phyloP scores from a whole-genome alignment of 30 jellyfish, hydroid and myxozoan species.

The Clytia hemisphaerica region DNA sequence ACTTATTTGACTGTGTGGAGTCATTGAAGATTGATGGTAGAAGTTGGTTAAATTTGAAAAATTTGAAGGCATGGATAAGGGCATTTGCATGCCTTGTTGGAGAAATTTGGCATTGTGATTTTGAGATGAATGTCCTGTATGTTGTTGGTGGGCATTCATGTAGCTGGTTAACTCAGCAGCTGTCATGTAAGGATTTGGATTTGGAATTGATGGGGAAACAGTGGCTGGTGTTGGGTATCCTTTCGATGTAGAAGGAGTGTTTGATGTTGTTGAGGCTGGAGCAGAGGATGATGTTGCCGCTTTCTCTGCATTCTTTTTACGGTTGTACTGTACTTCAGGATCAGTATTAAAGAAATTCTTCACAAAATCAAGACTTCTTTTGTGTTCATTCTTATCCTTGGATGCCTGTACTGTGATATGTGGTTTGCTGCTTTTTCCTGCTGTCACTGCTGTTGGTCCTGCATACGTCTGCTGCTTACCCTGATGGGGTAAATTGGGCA shows the following conservation, averaged over 20 bases:
- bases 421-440: neutral
- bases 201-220: too few species aligned
- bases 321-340: constrained; percentile 33
- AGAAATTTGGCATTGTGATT: too few species aligned
- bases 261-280: neutral
- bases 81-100: too few species aligned
- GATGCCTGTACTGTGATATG: neutral
- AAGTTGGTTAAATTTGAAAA: too few species aligned
- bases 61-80: too few species aligned
- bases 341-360: constrained; percentile 27
- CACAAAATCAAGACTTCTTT: constrained; percentile 36
- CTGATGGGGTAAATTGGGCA: neutral
- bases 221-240: too few species aligned
- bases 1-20: too few species aligned
- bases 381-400: constrained; percentile 21
- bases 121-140: too few species aligned
- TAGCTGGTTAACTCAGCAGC: too few species aligned
- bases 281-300: neutral
- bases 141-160: too few species aligned
- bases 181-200: too few species aligned
- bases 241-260: constrained; percentile 4
- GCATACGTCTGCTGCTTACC: neutral
- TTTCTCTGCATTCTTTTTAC: constrained; percentile 9
- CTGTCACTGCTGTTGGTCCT: neutral
- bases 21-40: too few species aligned